Conservation (phyloP, 2,113 vertebrate species). For the Malaclemys terrapin region DNA sequence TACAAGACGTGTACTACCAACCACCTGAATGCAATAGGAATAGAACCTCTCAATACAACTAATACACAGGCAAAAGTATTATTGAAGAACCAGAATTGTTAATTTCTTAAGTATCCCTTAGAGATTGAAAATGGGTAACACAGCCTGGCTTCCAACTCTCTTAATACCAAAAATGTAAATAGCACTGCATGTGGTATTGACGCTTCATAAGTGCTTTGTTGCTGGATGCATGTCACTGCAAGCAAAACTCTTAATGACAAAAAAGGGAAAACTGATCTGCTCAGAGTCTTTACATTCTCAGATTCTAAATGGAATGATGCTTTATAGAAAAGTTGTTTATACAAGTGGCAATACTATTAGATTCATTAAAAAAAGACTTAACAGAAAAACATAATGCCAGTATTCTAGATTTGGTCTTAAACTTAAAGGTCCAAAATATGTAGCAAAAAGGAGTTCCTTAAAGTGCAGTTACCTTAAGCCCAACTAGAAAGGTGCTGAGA, state of each 20-base stretch:
- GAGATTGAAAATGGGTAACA: background rate
- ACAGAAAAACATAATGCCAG: background rate
- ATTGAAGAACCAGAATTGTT: background rate
- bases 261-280: background rate
- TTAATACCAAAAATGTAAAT: accelerated
- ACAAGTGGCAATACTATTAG: background rate
- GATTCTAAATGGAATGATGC: background rate
- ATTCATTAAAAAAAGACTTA: background rate
- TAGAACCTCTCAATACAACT: background rate
- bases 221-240: background rate
- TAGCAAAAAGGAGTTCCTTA: background rate
- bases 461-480: background rate
- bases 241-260: background rate
- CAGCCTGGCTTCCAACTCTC: background rate
- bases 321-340: background rate
- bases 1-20: background rate
- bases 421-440: background rate
- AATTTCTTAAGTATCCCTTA: background rate
- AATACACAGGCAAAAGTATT: background rate
- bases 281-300: background rate
- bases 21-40: background rate
- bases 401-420: background rate
- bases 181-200: too few species aligned
- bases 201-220: too few species aligned
- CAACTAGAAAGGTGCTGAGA: background rate